Evolutionary conservation across 2,797 vertebrate species (phyloP).

Genomic region (Poecilia picta): DNA sequence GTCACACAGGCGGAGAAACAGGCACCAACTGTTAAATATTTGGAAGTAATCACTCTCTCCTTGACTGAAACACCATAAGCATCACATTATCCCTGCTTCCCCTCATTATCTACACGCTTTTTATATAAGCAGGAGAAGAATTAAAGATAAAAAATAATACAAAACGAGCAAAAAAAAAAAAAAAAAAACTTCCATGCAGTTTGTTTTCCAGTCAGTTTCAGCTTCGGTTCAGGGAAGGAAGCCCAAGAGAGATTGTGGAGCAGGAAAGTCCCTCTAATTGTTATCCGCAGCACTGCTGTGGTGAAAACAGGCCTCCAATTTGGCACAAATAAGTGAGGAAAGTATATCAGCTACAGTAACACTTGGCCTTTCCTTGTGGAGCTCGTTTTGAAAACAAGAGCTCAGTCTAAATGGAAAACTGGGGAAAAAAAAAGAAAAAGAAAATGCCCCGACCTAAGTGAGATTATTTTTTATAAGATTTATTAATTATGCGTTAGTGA

Average conservation of each 20-base stretch:
- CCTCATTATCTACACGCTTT: background rate
- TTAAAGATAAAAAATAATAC: background rate
- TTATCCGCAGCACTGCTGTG: constrained; percentile 43
- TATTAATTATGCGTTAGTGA: background rate
- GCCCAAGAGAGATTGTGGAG: constrained; percentile 28
- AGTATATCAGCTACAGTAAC: constrained; percentile 24
- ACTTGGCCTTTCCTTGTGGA: background rate
- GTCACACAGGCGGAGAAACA: constrained; percentile 22
- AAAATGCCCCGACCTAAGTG: background rate
- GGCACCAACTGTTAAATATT: background rate
- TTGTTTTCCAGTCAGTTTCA: constrained; percentile 20
- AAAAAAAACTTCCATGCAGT: background rate
- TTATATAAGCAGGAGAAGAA: background rate
- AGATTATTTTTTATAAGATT: background rate
- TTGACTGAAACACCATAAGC: background rate
- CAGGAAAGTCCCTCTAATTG: constrained; percentile 46
- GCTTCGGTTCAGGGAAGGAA: constrained; percentile 44
- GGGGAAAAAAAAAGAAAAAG: background rate
- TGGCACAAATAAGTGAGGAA: constrained; percentile 52
- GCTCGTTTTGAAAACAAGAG: background rate
- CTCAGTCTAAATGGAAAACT: background rate
- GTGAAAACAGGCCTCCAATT: constrained; percentile 40
- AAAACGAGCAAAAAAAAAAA: background rate
- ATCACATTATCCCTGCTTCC: background rate
- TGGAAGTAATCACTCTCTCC: background rate